Evolutionary conservation across 1,140 invertebrate species (phyloP).

Genomic region (Camponotus vicinus): DNA sequence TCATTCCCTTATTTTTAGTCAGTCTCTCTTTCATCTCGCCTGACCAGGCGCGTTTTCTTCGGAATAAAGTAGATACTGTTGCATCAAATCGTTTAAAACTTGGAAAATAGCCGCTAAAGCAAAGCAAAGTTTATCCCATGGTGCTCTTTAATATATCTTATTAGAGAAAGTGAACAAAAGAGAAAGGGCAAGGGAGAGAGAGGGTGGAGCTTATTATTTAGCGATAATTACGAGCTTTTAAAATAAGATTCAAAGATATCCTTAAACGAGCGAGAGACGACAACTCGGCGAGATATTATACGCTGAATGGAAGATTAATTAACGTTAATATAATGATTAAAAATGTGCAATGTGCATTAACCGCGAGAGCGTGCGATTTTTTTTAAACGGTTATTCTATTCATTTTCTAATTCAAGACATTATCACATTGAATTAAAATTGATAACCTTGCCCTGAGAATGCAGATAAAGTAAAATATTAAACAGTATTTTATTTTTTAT

Average conservation of each 20-base stretch:
- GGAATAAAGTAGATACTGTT: constrained; percentile 12
- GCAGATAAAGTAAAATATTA: background rate
- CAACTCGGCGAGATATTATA: constrained; percentile 55
- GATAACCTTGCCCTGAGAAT: background rate
- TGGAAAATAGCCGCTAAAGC: constrained; percentile 48
- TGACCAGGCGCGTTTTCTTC: background rate
- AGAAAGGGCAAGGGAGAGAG: background rate
- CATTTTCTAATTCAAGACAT: background rate
- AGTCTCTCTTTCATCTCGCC: constrained; percentile 1
- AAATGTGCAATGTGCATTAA: constrained; percentile 25
- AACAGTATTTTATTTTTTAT: too few relatives aligned
- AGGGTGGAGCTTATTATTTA: constrained; percentile 71
- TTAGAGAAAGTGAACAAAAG: constrained; percentile 7
- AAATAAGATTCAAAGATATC: constrained; percentile 44
- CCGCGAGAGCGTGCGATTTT: background rate
- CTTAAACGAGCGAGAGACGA: constrained; percentile 44
- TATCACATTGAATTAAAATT: background rate
- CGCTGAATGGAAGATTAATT: constrained; percentile 68
- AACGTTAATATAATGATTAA: constrained; percentile 26
- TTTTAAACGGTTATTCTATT: constrained; percentile 5
- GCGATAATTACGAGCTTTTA: constrained; percentile 74
- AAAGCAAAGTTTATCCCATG: constrained; percentile 25
- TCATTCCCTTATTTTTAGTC: constrained; percentile 30
- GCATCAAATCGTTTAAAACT: constrained; percentile 67
- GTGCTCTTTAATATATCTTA: constrained; percentile 62